A percentile compares a stretch with the other conserved stretches of the same genome.
Evolutionary conservation across 1,140 invertebrate genomes (phyloP).

Genomic region (Adelges cooleyi): DNA sequence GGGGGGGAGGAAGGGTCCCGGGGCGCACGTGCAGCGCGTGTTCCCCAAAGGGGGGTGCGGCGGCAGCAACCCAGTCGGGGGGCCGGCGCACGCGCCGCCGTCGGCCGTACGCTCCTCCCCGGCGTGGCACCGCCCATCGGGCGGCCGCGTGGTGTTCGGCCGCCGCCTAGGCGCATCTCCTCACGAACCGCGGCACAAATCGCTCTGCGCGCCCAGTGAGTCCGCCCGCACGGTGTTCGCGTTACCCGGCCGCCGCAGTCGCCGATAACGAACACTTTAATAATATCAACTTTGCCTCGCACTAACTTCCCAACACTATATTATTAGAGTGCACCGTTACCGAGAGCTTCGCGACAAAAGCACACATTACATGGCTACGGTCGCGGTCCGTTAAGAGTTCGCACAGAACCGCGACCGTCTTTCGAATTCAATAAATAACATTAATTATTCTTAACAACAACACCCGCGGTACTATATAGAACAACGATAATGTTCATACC

Average conservation of each 20-base stretch:
- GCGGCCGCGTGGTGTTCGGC: conserved; percentile 26
- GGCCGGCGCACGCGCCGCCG: conserved; percentile 27
- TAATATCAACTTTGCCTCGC: no score
- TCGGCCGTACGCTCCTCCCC: conserved; percentile 10
- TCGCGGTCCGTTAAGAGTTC: no score
- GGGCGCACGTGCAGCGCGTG: background rate
- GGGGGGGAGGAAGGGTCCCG: background rate
- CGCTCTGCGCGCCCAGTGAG: conserved; percentile 34
- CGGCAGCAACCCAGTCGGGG: background rate
- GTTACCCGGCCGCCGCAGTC: background rate
- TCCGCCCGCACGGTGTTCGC: conserved; percentile 16
- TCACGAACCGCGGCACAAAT: no score
- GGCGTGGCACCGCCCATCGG: background rate
- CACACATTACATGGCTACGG: no score
- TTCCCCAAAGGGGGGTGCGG: background rate
- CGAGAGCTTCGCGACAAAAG: no score
- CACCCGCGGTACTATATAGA: no score
- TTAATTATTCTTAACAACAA: no score
- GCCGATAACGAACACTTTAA: background rate
- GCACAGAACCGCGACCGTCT: no score
- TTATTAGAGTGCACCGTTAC: no score
- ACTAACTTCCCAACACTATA: no score
- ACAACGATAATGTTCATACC: conserved; percentile 67
- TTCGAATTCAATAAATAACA: no score
- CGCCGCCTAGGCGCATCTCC: conserved; percentile 26